phyloP scores from a whole-genome alignment of 2,888 invertebrate species.

The Laothoe populi region DNA sequence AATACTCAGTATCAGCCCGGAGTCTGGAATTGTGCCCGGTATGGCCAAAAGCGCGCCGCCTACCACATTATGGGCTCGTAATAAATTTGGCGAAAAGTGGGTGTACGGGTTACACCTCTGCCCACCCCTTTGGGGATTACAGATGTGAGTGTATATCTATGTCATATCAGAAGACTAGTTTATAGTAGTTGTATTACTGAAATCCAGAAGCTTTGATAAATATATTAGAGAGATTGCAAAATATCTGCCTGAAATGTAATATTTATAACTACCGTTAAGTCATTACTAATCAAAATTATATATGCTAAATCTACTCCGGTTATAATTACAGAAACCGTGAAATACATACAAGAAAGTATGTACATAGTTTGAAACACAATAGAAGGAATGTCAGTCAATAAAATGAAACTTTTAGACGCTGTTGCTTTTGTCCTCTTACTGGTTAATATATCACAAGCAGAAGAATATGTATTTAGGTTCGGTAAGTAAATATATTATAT shows the following conservation, averaged over 20 bases:
- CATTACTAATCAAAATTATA: conserved; percentile 1
- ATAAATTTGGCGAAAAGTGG: too few species aligned
- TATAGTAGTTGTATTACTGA: too few species aligned
- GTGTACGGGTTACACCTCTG: too few species aligned
- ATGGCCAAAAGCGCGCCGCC: too few species aligned
- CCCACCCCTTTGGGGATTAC: too few species aligned
- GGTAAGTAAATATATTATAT: not conserved
- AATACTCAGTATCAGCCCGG: too few species aligned
- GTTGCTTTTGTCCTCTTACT: not conserved
- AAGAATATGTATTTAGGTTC: not conserved
- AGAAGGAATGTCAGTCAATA: not conserved
- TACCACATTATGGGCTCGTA: too few species aligned
- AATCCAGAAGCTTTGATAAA: not conserved
- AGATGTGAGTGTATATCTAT: too few species aligned
- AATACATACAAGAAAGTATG: too few species aligned
- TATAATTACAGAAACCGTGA: not conserved
- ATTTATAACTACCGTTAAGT: conserved; percentile 1
- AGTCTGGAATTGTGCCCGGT: too few species aligned
- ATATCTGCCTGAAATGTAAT: not conserved
- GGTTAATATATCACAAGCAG: not conserved
- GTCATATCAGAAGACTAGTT: too few species aligned
- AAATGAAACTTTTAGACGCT: not conserved
- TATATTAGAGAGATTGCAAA: not conserved
- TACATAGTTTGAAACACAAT: not conserved
- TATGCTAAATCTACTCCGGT: not conserved